Base-by-base conservation (phyloP, 2,113 vertebrate species). In the Regulus satrapa region DNA sequence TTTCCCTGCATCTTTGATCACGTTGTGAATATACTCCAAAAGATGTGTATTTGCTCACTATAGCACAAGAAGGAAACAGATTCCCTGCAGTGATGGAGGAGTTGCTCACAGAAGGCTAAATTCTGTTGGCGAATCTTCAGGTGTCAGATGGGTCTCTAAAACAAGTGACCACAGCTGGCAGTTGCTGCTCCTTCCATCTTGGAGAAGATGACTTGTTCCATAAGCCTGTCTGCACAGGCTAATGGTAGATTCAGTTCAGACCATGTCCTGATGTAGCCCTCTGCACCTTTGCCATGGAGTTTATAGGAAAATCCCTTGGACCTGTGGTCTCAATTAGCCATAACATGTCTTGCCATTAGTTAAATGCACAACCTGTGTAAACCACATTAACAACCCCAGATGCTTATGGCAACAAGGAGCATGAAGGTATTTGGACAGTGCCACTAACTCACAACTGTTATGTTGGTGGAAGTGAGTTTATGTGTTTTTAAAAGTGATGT, bases 11-110 rank as follows among this genome's bases (percentile, higher is more conserved):
- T 34, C 46, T 91, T 76, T 66, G 32, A 58, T 66, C 14, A 45
- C 0, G 0, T 19, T 71, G 21, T 0, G 5, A 75, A 29, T n/a
- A 24, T 28, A 3, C 18, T 72, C 52, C 12, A 45, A 68, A 89
- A 91, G 26, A 69, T 55, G 12, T 6, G 2, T 4, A 7, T 55
- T 85, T 43, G 24, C 64, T 72, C 29, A 14, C 38, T 64, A 75
- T 5, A 89, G 11, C 16, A 19, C 17, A 77, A 31, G 25, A 29
- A 91, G 51, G 45, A 74, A 40, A 25, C 13, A 18, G 24, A n/a
- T 63, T 72, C 8, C 29, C 17, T 36, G 17, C 0, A 0, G 14
- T 63, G 9, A 14, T 10, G 19, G 34, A 74, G 58, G 23, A 49
- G 5, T 19, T 85, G 18, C 38, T 66, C 32, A 59, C 4, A 24